phyloP scores from a whole-genome alignment of 2,888 invertebrate genomes.

The Lepidocyrtinus sp. region DNA sequence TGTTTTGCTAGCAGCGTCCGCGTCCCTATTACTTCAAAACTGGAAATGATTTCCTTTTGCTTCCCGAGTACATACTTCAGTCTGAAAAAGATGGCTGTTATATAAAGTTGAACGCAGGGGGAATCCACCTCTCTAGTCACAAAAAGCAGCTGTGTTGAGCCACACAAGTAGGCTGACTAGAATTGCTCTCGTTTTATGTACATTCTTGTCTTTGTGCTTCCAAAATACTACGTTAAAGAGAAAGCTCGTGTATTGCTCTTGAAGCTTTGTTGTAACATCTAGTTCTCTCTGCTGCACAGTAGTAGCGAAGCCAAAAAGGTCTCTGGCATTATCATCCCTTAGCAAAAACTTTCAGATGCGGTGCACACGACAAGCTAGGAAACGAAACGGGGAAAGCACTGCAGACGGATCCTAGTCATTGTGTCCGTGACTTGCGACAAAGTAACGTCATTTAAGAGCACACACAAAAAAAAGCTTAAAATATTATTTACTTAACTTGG shows the following conservation, averaged over 20 bases:
- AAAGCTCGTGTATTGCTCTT: neutral
- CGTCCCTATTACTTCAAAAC: conserved; percentile 13
- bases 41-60: conserved; percentile 5
- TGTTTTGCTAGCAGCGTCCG: neutral
- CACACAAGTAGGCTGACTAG: conserved; percentile 28
- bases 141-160: conserved; percentile 54
- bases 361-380: neutral
- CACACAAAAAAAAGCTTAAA: too few species aligned
- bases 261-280: neutral
- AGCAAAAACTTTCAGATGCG: conserved; percentile 1
- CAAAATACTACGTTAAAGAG: neutral
- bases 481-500: too few species aligned
- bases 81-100: conserved; percentile 51
- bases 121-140: conserved; percentile 58
- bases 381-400: neutral
- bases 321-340: conserved; percentile 6
- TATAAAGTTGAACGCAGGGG: conserved; percentile 55
- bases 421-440: conserved; percentile 8
- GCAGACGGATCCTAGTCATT: neutral
- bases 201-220: neutral
- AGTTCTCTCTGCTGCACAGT: neutral
- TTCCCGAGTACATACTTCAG: conserved; percentile 5
- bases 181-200: conserved; percentile 1
- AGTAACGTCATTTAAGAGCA: neutral
- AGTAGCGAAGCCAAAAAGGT: neutral